Evolutionary conservation across 2,797 vertebrate genomes (phyloP).

Genomic region (Holocentrus rufus): DNA sequence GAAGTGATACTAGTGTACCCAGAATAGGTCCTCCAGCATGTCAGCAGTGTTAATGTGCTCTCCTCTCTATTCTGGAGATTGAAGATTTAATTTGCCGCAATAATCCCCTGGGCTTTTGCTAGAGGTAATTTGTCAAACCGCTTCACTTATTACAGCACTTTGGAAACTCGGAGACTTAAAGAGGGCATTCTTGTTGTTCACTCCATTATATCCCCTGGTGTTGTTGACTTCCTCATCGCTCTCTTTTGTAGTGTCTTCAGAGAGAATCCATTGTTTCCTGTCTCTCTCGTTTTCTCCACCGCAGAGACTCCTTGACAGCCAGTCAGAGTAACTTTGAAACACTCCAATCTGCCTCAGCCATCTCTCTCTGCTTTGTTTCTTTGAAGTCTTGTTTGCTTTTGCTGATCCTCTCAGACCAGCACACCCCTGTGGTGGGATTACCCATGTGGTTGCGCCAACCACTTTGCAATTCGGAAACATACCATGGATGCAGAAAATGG

Average conservation of each 20-base stretch:
- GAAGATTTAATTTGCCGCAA: slow-evolving; percentile 61
- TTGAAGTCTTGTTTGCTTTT: slow-evolving; percentile 66
- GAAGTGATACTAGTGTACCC: slow-evolving; percentile 10
- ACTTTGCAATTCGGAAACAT: slow-evolving; percentile 22
- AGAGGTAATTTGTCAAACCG: slow-evolving; percentile 69
- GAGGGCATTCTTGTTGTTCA: slow-evolving; percentile 43
- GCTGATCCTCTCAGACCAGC: slow-evolving; percentile 53
- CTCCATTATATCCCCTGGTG: slow-evolving; percentile 66
- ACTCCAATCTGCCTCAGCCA: slow-evolving; percentile 58
- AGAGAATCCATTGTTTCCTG: slow-evolving; percentile 65
- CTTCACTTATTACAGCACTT: slow-evolving; percentile 71
- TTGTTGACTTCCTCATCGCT: slow-evolving; percentile 62
- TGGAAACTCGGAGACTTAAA: slow-evolving; percentile 62
- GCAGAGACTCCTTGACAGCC: slow-evolving; percentile 57
- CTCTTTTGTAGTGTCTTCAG: slow-evolving; percentile 64
- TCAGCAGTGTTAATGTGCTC: slow-evolving; percentile 41
- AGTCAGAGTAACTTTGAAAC: slow-evolving; percentile 61
- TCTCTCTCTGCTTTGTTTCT: slow-evolving; percentile 63
- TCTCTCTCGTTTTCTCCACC: slow-evolving; percentile 36
- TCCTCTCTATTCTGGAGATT: slow-evolving; percentile 41
- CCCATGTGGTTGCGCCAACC: slow-evolving; percentile 24
- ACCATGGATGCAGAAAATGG: not conserved
- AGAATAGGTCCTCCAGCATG: slow-evolving; percentile 23
- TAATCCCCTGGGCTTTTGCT: slow-evolving; percentile 57
- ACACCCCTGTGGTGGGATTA: slow-evolving; percentile 41